Base-by-base conservation (phyloP, 2,888 invertebrate species). In the Eristalis intricaria region DNA sequence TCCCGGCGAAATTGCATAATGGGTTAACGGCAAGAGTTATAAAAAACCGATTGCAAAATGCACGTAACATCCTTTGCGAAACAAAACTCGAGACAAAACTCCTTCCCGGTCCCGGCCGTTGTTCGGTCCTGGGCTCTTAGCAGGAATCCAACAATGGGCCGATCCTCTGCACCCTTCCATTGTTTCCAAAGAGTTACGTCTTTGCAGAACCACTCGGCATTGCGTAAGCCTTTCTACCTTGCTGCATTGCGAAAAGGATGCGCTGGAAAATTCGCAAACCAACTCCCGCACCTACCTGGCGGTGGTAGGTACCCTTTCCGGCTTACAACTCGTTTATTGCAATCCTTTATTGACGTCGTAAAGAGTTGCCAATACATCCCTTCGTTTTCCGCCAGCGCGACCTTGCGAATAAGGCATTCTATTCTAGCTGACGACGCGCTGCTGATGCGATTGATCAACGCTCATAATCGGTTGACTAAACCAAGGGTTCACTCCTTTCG, bases 11-110 rank as follows among this genome's bases (percentile, higher is more conserved):
- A 29, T 81, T 82, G 60, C 77, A 82, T 82, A 86, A 86, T 86
- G 86, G 82, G 86, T 86, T 86, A 86, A 86, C 82, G 82, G 82
- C 74, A 79, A 82, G 86, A 86, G 86, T 86, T 82, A 56, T 82
- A 82, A 82, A 86, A 26, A 75, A 23, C 38, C 13, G 26, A 7
- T 26, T 60, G 60, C 60, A 50, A 66, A 32, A 74, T 64, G 71
- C 26, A 76, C 32, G 40, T 13, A 76, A 75, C 38, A 29, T 43
- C n/a, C 38, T 13, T 32, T 19, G 23, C 40, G 32, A 83, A 56
- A 76, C 58, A 63, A 19, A 22, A 11, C 35, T 35, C 1, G n/a
- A 4, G 32, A 32, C 32, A 32, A 32, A 32, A 32, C 32, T 32
- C 50, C 19, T 8, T 50, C 19, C 19, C 50, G 32, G 32, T 32